Evolutionary conservation across 2,888 invertebrate genomes (phyloP), one percentile per base, ranked within the genome.

Genomic region (Priocnemis perturbator): DNA sequence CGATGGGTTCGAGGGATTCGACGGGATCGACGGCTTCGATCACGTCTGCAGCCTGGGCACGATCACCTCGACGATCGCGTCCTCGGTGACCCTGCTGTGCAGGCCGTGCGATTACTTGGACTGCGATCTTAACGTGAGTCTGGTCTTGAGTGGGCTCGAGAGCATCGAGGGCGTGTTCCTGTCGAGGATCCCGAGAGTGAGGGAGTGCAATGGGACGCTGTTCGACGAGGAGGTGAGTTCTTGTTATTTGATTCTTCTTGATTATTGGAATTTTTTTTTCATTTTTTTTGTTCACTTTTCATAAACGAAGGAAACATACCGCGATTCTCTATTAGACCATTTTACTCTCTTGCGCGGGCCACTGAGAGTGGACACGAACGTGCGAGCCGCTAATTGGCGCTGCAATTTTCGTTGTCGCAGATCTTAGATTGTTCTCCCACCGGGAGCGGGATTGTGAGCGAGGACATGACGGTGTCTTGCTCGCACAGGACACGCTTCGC

Each of bases 141-240:
- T 86, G 58, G 69, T 85, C 0, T 72, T 85, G 53, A 81, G 78
- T 20, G 84, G 84, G 3, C 64, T 86, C 23, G 83, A 85, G 56
- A 84, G 72, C 55, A 74, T 86, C 60, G 81, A 86, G 70, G 84
- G 85, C 5, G 76, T 82, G 44, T 85, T 86, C 52, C 67, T 85
- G 23, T 82, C 85, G 20, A 82, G 75, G 37, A 77, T 85, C 56
- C 72, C 84, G 7, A 72, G 71, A 45, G 70, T 82, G 45, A 75
- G 67, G 17, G 83, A 81, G 26, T 85, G 85, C 71, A 83, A 85
- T 67, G 76, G 76, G 3, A 81, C 69, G 3, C 26, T 3, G n/a
- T 56, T 73, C 47, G 73, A 63, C 2, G 70, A 76, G 9, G 60
- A 73, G 70, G 81, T 81, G 50, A 75, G 67, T 26, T 2, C 2